Evolutionary conservation across 1,140 invertebrate species (phyloP).

Genomic region (Aphelinus certus): DNA sequence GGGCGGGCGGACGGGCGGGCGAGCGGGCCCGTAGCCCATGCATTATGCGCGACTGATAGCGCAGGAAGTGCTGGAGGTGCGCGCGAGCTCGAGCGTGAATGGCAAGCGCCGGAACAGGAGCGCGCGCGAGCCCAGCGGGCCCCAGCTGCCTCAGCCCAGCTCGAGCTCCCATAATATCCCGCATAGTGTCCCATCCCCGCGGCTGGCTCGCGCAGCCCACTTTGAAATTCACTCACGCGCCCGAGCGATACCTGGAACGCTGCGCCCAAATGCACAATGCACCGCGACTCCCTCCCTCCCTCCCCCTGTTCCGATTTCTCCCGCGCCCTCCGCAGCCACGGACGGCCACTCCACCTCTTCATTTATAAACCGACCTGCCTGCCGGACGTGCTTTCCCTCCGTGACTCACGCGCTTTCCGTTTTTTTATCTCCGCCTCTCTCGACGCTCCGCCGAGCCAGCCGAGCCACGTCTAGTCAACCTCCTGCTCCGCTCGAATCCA

Average conservation of each 20-base stretch:
- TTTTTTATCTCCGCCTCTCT: constrained; percentile 7
- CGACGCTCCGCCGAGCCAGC: too few species aligned
- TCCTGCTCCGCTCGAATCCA: too few species aligned
- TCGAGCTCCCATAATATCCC: not conserved
- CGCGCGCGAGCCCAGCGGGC: not conserved
- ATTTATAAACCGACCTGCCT: constrained; percentile 16
- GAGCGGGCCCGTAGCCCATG: not conserved
- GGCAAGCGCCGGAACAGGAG: constrained; percentile 29
- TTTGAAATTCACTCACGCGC: constrained; percentile 28
- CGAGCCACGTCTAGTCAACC: too few species aligned
- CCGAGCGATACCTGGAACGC: constrained; percentile 23
- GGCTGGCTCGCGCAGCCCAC: not conserved
- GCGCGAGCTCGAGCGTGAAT: constrained; percentile 22
- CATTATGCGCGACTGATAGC: constrained; percentile 34
- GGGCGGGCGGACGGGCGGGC: too few species aligned
- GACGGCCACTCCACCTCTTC: not conserved
- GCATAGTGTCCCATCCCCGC: too few species aligned
- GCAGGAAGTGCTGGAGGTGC: constrained; percentile 23
- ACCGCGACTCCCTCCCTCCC: not conserved
- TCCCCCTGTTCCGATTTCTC: constrained; percentile 34
- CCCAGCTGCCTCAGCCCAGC: not conserved
- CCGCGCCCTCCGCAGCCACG: not conserved
- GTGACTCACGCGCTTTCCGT: constrained; percentile 28
- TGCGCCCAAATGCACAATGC: not conserved
- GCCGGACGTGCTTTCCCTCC: constrained; percentile 17